phyloP scores from a whole-genome alignment of 1,140 invertebrate species.

The Cydia splendana region DNA sequence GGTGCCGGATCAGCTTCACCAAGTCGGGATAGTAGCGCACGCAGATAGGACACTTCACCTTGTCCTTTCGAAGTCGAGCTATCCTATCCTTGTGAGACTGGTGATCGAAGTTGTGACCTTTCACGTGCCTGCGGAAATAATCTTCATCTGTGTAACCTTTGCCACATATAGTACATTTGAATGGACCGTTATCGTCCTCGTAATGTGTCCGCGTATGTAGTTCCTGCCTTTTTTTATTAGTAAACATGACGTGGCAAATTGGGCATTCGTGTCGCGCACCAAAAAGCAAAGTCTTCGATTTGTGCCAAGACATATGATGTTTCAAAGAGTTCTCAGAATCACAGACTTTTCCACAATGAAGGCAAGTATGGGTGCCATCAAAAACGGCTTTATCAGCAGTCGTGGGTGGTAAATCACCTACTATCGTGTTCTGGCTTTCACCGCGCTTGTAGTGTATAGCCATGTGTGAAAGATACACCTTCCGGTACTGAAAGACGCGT shows the following conservation, averaged over 20 bases:
- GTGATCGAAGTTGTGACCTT: conserved; percentile 73
- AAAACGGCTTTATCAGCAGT: conserved; percentile 44
- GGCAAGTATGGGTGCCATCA: conserved; percentile 65
- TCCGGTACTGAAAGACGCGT: conserved; percentile 65
- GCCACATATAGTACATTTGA: conserved; percentile 70
- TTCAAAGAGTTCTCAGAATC: conserved; percentile 70
- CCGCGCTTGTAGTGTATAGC: conserved; percentile 70
- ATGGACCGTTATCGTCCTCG: conserved; percentile 68
- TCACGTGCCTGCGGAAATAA: conserved; percentile 64
- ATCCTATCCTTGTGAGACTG: conserved; percentile 67
- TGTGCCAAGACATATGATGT: conserved; percentile 72
- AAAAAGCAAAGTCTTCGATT: conserved; percentile 62
- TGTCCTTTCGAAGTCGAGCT: conserved; percentile 65
- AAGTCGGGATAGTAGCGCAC: conserved; percentile 66
- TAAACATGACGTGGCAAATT: conserved; percentile 69
- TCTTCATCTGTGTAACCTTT: conserved; percentile 69
- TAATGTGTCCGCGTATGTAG: conserved; percentile 69
- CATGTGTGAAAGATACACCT: conserved; percentile 73
- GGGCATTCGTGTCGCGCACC: conserved; percentile 66
- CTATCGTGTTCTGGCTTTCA: conserved; percentile 61
- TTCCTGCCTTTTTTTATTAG: conserved; percentile 65
- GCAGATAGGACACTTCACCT: conserved; percentile 76
- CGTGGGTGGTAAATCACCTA: conserved; percentile 51
- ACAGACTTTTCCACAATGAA: conserved; percentile 70
- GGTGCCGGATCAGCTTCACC: conserved; percentile 68